Evolutionary conservation across 2,888 invertebrate species (phyloP).

Genomic region (Pegoplata infirma): DNA sequence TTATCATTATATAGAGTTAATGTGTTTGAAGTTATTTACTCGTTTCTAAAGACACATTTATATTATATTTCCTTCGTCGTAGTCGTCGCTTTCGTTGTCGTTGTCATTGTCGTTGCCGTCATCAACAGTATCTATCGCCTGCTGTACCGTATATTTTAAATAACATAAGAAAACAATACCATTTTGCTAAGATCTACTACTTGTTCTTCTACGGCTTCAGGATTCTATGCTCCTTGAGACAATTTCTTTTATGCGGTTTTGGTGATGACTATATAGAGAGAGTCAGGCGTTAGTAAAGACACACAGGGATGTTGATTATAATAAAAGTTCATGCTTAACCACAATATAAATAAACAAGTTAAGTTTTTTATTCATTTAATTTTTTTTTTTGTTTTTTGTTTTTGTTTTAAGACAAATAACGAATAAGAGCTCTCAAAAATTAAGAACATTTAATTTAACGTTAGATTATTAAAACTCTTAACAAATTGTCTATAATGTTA

Average conservation of each 20-base stretch:
- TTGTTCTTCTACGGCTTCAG: no score
- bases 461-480: conserved; percentile 51
- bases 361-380: conserved; percentile 34
- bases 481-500: conserved; percentile 29
- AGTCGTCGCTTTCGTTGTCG: no score
- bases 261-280: conserved; percentile 34
- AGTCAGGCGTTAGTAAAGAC: background rate
- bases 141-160: background rate
- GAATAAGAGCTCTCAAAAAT: conserved; percentile 39
- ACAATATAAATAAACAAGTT: conserved; percentile 53
- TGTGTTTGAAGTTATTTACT: conserved; percentile 52
- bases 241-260: conserved; percentile 8
- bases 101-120: no score
- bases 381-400: background rate
- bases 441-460: conserved; percentile 51
- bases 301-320: conserved; percentile 39
- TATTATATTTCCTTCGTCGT: no score
- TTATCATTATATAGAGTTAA: conserved; percentile 49
- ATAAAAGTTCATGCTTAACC: conserved; percentile 44
- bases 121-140: no score
- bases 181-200: no score
- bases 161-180: no score
- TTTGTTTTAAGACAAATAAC: background rate
- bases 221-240: background rate
- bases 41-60: conserved; percentile 41